Evolutionary conservation across 2,113 vertebrate genomes (phyloP).

Genomic region (Saguinus imperator): DNA sequence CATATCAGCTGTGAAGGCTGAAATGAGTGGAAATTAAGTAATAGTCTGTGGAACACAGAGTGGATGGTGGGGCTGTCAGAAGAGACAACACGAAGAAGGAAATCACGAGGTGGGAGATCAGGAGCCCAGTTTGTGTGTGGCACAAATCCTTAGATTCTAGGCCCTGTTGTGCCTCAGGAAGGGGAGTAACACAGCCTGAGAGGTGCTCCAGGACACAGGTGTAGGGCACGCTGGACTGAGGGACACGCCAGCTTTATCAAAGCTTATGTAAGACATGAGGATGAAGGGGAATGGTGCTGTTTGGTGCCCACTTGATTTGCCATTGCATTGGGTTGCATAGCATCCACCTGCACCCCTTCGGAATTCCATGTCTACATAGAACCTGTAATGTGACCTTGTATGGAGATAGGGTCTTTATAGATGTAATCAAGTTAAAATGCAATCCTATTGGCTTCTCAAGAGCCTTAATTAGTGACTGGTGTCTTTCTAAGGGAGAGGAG

Average conservation of each 20-base stretch:
- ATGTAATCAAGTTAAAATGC: not conserved
- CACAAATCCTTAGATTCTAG: no score
- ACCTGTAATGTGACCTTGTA: not conserved
- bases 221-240: not conserved
- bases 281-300: rapidly evolving
- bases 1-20: not conserved
- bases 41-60: not conserved
- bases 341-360: rapidly evolving
- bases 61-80: not conserved
- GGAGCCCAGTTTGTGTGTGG: not conserved
- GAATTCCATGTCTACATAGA: not conserved
- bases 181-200: not conserved
- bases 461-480: not conserved
- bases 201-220: rapidly evolving
- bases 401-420: not conserved
- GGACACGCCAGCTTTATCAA: not conserved
- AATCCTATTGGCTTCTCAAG: not conserved
- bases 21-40: not conserved
- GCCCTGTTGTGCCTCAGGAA: not conserved
- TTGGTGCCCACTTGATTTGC: no score
- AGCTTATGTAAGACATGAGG: not conserved
- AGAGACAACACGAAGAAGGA: not conserved
- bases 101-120: not conserved
- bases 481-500: not conserved
- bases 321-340: not conserved